Evolutionary conservation across 2,797 vertebrate genomes (phyloP).

Genomic region (Erithacus rubecula): DNA sequence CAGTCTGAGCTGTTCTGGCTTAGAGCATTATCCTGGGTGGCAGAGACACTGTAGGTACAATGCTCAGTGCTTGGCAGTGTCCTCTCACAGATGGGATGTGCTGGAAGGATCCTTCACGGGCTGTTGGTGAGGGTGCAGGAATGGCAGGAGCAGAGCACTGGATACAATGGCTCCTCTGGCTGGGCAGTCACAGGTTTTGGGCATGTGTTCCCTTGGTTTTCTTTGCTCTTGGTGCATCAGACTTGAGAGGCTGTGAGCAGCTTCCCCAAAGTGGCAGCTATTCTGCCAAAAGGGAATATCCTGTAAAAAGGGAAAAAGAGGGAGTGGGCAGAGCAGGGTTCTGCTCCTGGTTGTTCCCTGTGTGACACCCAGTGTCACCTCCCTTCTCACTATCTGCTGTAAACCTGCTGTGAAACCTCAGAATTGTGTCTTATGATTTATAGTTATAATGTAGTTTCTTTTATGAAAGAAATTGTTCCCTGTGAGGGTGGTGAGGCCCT

Average conservation of each 20-base stretch:
- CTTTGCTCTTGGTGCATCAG: not conserved
- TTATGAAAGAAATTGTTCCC: not conserved
- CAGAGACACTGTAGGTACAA: not conserved
- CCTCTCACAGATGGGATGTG: not conserved
- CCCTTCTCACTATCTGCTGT: accelerated
- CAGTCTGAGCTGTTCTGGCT: not conserved
- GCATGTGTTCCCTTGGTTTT: accelerated
- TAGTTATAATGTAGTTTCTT: not conserved
- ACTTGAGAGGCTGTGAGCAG: not conserved
- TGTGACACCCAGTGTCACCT: not conserved
- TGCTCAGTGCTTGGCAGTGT: not conserved
- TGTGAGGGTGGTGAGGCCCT: not conserved
- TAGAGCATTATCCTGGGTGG: not conserved
- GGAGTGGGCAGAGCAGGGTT: not conserved
- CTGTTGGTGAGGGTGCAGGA: not conserved
- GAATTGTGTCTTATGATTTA: not conserved
- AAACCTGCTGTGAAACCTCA: not conserved
- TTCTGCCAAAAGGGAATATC: not conserved
- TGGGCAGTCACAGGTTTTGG: not conserved
- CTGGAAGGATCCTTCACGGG: not conserved
- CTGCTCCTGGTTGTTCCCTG: not conserved
- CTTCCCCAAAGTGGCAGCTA: not conserved
- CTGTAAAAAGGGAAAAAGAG: not conserved
- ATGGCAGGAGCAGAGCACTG: not conserved
- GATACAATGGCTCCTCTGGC: not conserved